phyloP scores from a whole-genome alignment of 2,113 vertebrate species.

The Oncorhynchus clarkii region DNA sequence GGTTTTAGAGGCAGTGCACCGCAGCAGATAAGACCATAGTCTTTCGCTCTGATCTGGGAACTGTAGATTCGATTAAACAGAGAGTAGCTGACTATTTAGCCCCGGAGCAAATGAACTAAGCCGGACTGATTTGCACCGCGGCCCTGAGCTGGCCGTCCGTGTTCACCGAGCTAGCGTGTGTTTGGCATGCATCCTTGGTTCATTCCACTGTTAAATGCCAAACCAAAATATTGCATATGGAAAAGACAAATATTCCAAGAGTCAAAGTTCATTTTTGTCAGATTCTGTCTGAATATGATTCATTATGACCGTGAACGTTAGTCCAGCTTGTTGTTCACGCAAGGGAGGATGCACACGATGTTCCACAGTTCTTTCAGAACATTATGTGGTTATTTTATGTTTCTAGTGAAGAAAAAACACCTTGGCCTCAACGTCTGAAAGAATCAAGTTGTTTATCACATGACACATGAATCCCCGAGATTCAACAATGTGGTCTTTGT shows the following conservation, averaged over 20 bases:
- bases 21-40: background rate
- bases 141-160: constrained; percentile 7
- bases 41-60: constrained; percentile 20
- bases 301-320: background rate
- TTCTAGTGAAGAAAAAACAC: background rate
- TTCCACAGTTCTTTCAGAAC: constrained; percentile 5
- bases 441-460: background rate
- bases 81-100: constrained; percentile 20
- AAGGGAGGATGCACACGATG: constrained; percentile 27
- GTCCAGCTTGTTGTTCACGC: constrained; percentile 14
- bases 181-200: constrained; percentile 25
- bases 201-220: constrained; percentile 15
- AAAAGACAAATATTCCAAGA: background rate
- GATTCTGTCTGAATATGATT: background rate
- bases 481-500: background rate
- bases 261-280: constrained; percentile 20
- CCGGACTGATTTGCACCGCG: constrained; percentile 21
- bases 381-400: background rate
- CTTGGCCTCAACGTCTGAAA: background rate
- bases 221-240: constrained; percentile 27
- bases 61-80: constrained; percentile 54
- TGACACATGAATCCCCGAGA: background rate
- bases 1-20: no score
- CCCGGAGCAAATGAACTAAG: background rate
- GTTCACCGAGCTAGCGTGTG: constrained; percentile 26